phyloP scores from a whole-genome alignment of 2,797 vertebrate genomes.

The Sebastes nivosus region DNA sequence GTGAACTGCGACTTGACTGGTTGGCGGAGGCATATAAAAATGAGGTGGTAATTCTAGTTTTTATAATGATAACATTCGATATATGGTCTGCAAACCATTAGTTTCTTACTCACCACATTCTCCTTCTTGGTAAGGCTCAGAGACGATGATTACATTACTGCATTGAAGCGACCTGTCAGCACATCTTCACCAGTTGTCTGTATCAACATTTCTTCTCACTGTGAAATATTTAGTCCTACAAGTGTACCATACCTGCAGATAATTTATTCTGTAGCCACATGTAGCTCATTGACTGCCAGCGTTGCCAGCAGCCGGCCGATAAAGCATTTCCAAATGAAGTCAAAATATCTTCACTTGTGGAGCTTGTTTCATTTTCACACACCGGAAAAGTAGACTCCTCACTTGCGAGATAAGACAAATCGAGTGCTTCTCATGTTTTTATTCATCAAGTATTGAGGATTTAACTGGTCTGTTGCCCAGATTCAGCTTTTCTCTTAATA shows the following conservation, averaged over 20 bases:
- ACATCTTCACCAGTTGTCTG: no score
- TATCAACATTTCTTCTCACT: background rate
- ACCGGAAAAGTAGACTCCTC: conserved; percentile 11
- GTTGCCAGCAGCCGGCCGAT: background rate
- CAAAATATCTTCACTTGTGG: conserved; percentile 18
- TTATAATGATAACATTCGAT: background rate
- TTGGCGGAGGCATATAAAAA: no score
- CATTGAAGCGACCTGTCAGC: no score
- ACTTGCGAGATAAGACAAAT: conserved; percentile 20
- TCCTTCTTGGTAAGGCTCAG: background rate
- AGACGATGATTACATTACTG: background rate
- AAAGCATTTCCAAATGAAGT: conserved; percentile 29
- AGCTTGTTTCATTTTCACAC: conserved; percentile 28
- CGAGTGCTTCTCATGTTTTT: conserved; percentile 47
- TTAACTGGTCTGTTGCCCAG: conserved; percentile 34
- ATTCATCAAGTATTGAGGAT: conserved; percentile 43
- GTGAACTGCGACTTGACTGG: rapidly evolving
- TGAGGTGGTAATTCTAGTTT: background rate
- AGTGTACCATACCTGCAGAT: background rate
- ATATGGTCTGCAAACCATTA: background rate
- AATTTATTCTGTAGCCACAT: background rate
- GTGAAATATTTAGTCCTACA: background rate
- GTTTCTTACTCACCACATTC: background rate
- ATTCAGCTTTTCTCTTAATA: conserved; percentile 20
- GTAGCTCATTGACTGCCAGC: background rate